phyloP scores from a whole-genome alignment of 2,888 invertebrate genomes.

The Ferrisia virgata region DNA sequence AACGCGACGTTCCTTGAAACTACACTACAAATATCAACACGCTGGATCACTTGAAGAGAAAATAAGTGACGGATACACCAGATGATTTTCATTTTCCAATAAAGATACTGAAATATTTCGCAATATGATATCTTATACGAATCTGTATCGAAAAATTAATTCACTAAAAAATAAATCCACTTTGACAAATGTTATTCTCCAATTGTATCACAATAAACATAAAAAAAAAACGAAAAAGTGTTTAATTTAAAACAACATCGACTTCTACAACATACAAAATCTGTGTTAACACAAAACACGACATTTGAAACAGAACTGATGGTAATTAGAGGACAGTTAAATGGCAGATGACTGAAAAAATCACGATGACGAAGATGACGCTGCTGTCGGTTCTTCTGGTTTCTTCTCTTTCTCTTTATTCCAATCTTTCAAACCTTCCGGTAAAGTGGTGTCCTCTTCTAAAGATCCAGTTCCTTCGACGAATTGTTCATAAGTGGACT shows the following conservation, averaged over 20 bases:
- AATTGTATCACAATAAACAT: not conserved
- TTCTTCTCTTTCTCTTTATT: conserved; percentile 63
- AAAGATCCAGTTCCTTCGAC: conserved; percentile 97
- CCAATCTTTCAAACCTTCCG: conserved; percentile 94
- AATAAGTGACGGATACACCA: too few relatives aligned
- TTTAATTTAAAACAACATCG: not conserved
- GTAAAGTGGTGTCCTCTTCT: conserved; percentile 92
- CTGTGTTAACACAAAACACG: not conserved
- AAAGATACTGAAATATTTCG: too few relatives aligned
- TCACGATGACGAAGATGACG: not conserved
- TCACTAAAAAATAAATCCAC: too few relatives aligned
- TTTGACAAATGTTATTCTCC: too few relatives aligned
- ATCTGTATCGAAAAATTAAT: too few relatives aligned
- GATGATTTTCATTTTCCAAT: too few relatives aligned
- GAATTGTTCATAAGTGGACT: conserved; percentile 98
- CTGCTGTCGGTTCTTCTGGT: not conserved
- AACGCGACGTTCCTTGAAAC: too few relatives aligned
- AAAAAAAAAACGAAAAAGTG: not conserved
- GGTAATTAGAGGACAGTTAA: not conserved
- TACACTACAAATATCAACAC: too few relatives aligned
- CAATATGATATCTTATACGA: too few relatives aligned
- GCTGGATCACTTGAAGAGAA: too few relatives aligned
- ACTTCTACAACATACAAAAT: not conserved
- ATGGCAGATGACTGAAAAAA: not conserved
- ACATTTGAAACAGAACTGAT: not conserved